Evolutionary conservation across 2,113 vertebrate species (phyloP).

Genomic region (Limnothrissa miodon): DNA sequence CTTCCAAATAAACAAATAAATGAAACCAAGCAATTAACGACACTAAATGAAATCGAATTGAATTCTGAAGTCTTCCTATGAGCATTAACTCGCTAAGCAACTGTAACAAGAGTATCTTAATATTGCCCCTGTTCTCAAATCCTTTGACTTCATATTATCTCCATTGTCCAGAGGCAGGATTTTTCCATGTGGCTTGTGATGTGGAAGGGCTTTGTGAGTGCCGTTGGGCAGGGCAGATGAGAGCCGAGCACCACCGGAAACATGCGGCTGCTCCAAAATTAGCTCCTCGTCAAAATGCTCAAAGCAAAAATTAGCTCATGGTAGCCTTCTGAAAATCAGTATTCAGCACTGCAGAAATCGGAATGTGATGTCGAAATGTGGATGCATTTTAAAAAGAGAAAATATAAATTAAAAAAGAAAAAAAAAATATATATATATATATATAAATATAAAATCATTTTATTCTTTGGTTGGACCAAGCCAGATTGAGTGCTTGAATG

Average conservation of each 20-base stretch:
- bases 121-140: background rate
- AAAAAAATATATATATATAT: no score
- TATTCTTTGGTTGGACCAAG: background rate
- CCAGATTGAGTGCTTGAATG: background rate
- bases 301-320: background rate
- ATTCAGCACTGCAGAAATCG: background rate
- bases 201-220: constrained; percentile 41
- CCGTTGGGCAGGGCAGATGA: constrained; percentile 31
- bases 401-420: no score
- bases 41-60: background rate
- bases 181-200: constrained; percentile 53
- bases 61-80: background rate
- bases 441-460: background rate
- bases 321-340: background rate
- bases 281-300: constrained; percentile 12
- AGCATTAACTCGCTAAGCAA: background rate
- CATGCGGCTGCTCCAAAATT: constrained; percentile 34
- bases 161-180: constrained; percentile 41
- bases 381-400: background rate
- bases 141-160: background rate
- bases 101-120: background rate
- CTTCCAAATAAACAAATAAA: background rate
- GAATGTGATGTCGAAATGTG: background rate
- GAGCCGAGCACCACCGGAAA: constrained; percentile 26
- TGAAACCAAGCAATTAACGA: background rate